Evolutionary conservation across 2,888 invertebrate species (phyloP).

Genomic region (Leucoma salicis): DNA sequence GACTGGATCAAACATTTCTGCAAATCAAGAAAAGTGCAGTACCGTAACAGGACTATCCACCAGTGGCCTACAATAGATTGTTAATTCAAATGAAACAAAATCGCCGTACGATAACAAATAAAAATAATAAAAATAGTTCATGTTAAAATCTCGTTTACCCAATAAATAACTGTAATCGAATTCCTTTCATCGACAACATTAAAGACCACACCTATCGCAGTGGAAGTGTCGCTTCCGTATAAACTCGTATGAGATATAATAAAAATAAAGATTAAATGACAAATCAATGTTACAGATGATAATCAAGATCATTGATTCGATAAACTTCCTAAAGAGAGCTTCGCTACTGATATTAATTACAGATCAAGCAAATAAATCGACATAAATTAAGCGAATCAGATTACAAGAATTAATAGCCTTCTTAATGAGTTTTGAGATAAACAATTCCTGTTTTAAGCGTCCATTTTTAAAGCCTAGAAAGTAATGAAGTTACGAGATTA

Average conservation of each 20-base stretch:
- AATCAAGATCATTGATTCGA: conserved; percentile 7
- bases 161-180: no score
- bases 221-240: neutral
- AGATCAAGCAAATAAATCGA: conserved; percentile 8
- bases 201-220: no score
- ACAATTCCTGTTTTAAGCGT: conserved; percentile 24
- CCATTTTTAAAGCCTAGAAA: conserved; percentile 16
- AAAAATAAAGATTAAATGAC: neutral
- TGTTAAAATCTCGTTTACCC: no score
- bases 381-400: conserved; percentile 28
- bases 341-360: conserved; percentile 3
- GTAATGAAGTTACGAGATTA: conserved; percentile 38
- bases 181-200: conserved; percentile 4
- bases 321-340: conserved; percentile 4
- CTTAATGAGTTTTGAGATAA: conserved; percentile 36
- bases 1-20: no score
- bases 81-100: no score
- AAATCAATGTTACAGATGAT: neutral
- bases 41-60: no score
- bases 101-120: no score
- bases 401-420: conserved; percentile 29
- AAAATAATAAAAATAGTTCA: no score
- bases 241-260: neutral
- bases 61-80: no score
- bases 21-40: no score